Evolutionary conservation across 2,797 vertebrate genomes (phyloP).

Genomic region (Phaenicophaeus curvirostris): DNA sequence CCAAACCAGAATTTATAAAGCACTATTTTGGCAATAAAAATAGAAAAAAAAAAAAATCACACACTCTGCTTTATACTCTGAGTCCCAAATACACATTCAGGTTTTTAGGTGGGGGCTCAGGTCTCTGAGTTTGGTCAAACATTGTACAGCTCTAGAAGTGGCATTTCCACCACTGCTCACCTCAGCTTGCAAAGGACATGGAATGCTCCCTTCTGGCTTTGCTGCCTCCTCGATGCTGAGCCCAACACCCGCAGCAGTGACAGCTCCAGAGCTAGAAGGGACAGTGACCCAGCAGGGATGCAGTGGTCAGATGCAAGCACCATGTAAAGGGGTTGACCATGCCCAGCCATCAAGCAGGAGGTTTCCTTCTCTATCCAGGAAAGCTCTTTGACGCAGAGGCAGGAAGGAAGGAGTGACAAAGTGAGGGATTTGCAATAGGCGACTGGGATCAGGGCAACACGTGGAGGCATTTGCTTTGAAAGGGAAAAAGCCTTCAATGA

Average conservation of each 20-base stretch:
- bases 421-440: fast-evolving
- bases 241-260: fast-evolving
- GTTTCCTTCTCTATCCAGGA: not conserved
- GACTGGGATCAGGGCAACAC: fast-evolving
- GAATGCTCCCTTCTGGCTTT: fast-evolving
- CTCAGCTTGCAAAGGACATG: not conserved
- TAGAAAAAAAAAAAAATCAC: not conserved
- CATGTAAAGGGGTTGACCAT: not conserved
- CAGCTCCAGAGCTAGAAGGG: not conserved
- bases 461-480: not conserved
- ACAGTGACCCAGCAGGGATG: not conserved
- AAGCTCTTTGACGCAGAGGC: not conserved
- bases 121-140: not conserved
- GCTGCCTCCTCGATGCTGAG: not conserved
- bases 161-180: not conserved
- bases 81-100: not conserved
- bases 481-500: conserved; percentile 13
- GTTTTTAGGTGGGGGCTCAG: not conserved
- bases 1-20: not conserved
- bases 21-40: not conserved
- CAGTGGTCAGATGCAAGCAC: not conserved
- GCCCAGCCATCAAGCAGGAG: not conserved
- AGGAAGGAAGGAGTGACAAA: conserved; percentile 8
- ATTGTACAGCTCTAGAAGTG: not conserved
- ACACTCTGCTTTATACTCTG: not conserved